phyloP scores from a whole-genome alignment of 1,140 invertebrate genomes.

The Hestina assimilis region DNA sequence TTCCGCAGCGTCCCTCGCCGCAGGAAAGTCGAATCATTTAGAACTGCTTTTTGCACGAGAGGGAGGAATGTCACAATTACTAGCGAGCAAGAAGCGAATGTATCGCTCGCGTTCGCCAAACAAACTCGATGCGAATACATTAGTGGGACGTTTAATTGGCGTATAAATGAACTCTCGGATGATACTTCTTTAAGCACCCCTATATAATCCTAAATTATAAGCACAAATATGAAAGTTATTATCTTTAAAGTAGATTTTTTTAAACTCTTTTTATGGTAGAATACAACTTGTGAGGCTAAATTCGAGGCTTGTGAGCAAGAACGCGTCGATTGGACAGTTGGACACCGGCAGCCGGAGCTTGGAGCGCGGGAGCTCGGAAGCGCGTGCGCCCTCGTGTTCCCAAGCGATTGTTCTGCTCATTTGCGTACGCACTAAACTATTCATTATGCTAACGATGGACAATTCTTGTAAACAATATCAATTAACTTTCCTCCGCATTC shows the following conservation, averaged over 20 bases:
- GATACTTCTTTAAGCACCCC: not conserved
- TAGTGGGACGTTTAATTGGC: not conserved
- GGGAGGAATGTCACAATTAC: not conserved
- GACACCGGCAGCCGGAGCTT: too few species aligned
- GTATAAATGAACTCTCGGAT: not conserved
- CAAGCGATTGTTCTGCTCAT: constrained; percentile 5
- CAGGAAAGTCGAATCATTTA: not conserved
- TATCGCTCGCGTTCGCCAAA: not conserved
- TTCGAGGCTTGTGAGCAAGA: too few species aligned
- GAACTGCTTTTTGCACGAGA: not conserved
- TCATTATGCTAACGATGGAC: constrained; percentile 6
- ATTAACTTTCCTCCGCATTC: constrained; percentile 7
- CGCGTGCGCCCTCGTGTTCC: constrained; percentile 5
- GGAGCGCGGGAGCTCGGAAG: not conserved
- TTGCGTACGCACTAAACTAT: constrained; percentile 12
- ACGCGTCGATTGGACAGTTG: too few species aligned
- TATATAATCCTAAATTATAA: not conserved
- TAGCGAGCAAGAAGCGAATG: not conserved
- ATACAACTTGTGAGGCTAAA: too few species aligned
- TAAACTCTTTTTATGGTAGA: too few species aligned
- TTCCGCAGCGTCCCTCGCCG: not conserved
- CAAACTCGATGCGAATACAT: not conserved
- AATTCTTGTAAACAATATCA: constrained; percentile 10
- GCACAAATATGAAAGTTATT: too few species aligned
- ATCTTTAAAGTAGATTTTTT: too few species aligned